Conservation (phyloP, 2,113 vertebrate genomes). For the Thomomys bottae region DNA sequence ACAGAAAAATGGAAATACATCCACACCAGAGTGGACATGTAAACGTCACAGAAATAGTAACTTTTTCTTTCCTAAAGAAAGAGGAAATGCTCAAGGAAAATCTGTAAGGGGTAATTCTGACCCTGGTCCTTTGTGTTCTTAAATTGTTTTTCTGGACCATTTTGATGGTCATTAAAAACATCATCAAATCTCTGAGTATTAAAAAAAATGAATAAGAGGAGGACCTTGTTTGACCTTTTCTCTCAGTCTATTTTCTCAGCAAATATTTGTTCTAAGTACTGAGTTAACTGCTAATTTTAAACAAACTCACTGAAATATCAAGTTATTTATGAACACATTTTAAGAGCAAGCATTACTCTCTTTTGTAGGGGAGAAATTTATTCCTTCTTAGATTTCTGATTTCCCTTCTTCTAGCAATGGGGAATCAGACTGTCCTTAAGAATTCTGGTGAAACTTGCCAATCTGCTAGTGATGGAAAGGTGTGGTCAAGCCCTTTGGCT, state of each 20-base stretch:
- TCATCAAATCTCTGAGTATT: not conserved
- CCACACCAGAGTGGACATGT: not conserved
- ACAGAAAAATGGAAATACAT: not conserved
- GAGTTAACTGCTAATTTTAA: slow-evolving; percentile 74
- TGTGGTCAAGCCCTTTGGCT: not conserved
- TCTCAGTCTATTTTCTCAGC: slow-evolving; percentile 60
- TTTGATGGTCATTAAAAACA: slow-evolving; percentile 42
- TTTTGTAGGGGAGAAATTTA: slow-evolving; percentile 38
- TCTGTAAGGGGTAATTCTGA: not conserved
- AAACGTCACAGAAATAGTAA: not conserved
- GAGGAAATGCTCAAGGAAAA: not conserved
- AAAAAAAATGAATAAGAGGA: slow-evolving; percentile 17
- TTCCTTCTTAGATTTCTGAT: slow-evolving; percentile 22
- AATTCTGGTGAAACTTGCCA: not conserved
- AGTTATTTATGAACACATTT: slow-evolving; percentile 70
- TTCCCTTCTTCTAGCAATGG: slow-evolving; percentile 26
- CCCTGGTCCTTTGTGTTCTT: slow-evolving; percentile 12
- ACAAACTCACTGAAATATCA: slow-evolving; percentile 68
- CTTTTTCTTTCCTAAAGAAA: slow-evolving; percentile 58
- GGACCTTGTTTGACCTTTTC: slow-evolving; percentile 60
- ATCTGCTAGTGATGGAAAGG: not conserved
- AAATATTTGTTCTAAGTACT: slow-evolving; percentile 74
- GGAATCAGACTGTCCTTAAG: not conserved
- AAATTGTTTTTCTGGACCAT: slow-evolving; percentile 33
- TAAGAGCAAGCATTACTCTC: slow-evolving; percentile 48